phyloP scores from a whole-genome alignment of 2,888 invertebrate genomes.

The Caenorhabditis panamensis region DNA sequence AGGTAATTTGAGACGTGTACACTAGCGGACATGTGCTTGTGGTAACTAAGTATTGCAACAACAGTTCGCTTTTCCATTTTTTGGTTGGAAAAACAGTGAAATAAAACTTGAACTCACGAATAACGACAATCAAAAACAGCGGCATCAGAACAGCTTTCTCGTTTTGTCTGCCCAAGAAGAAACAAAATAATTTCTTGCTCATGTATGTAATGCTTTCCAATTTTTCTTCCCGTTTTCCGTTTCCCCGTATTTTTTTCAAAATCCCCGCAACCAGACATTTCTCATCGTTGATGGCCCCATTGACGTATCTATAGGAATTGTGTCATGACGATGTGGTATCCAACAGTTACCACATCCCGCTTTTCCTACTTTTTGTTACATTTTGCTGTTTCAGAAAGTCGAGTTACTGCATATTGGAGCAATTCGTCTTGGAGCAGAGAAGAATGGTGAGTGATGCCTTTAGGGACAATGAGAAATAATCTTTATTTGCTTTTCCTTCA shows the following conservation, averaged over 20 bases:
- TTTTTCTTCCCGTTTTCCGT: not conserved
- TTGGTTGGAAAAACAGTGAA: too few relatives aligned
- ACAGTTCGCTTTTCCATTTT: too few relatives aligned
- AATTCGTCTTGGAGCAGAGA: not conserved
- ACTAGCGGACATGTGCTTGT: too few relatives aligned
- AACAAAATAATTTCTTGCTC: too few relatives aligned
- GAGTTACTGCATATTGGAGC: not conserved
- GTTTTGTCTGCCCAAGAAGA: too few relatives aligned
- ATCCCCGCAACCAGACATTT: not conserved
- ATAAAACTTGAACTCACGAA: not conserved
- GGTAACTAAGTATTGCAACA: too few relatives aligned
- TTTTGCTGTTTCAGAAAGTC: not conserved
- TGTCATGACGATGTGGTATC: not conserved
- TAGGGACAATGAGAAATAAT: not conserved
- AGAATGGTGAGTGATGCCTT: conserved; percentile 2
- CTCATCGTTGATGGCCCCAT: not conserved
- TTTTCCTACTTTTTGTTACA: not conserved
- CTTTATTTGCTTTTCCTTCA: conserved; percentile 23
- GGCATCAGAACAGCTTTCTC: not conserved
- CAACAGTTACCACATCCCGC: not conserved
- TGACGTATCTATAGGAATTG: conserved; percentile 5
- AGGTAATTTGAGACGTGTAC: too few relatives aligned
- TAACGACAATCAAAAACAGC: not conserved
- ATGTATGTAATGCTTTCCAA: not conserved
- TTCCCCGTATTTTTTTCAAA: not conserved